phyloP scores from a whole-genome alignment of 2,797 vertebrate species.

The Xerus rutilus region DNA sequence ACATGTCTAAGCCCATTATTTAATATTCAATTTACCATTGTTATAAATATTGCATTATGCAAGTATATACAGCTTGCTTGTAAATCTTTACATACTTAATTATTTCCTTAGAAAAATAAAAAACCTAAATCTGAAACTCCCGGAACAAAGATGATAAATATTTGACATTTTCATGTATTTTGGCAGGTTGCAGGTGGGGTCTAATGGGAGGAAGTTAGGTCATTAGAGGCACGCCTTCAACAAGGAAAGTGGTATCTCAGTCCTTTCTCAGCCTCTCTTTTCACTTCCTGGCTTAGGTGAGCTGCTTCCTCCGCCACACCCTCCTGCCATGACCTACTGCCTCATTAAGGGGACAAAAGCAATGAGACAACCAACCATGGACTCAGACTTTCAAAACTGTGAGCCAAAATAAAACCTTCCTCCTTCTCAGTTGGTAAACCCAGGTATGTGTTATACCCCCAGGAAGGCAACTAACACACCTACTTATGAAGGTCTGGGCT shows the following conservation, averaged over 20 bases:
- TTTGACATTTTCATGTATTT: not conserved
- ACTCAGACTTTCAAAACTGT: not conserved
- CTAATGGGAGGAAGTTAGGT: not conserved
- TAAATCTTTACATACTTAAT: not conserved
- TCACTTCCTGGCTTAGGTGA: not conserved
- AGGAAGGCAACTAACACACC: not conserved
- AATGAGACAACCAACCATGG: too few species aligned
- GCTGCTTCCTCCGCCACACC: not conserved
- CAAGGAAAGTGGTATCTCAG: fast-evolving
- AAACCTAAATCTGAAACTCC: not conserved
- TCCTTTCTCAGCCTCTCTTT: not conserved
- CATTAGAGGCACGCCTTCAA: too few species aligned
- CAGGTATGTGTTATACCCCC: not conserved
- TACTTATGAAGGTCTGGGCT: not conserved
- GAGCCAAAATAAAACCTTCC: not conserved
- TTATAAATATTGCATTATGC: not conserved
- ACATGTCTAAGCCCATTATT: not conserved
- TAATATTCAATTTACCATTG: conserved; percentile 8
- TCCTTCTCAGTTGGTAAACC: not conserved
- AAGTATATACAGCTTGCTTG: not conserved
- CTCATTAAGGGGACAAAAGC: not conserved
- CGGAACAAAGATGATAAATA: not conserved
- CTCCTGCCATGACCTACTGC: not conserved
- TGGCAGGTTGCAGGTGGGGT: not conserved
- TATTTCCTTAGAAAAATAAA: conserved; percentile 9